Percentiles rank a stretch among this genome's conserved stretches.
Conservation (phyloP, 2,888 invertebrate genomes). For the Tenthredo livida region DNA sequence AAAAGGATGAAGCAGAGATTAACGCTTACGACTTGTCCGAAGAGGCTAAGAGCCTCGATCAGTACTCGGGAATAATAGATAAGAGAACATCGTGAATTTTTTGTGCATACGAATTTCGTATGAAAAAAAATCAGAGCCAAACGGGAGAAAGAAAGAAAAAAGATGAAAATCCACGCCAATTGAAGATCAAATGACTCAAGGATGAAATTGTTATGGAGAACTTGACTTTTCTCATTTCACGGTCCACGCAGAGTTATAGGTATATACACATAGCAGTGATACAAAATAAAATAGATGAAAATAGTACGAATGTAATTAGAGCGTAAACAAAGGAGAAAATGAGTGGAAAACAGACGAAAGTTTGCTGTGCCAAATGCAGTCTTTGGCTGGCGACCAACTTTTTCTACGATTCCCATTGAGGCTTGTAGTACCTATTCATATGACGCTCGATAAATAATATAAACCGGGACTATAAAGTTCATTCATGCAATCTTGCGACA, state of each 20-base stretch:
- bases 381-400: constrained; percentile 18
- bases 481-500: constrained; percentile 31
- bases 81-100: not conserved
- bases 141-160: not conserved
- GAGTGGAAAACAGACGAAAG: constrained; percentile 41
- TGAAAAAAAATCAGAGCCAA: not conserved
- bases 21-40: constrained; percentile 28
- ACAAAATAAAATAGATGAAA: not conserved
- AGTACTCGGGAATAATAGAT: not conserved
- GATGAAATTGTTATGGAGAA: not conserved
- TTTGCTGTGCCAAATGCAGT: constrained; percentile 23
- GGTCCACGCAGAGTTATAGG: not conserved
- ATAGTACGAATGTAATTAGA: constrained; percentile 20
- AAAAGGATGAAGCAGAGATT: constrained; percentile 32
- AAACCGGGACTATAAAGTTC: constrained; percentile 1
- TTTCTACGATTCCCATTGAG: not conserved
- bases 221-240: not conserved
- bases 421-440: not conserved
- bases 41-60: not conserved
- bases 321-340: constrained; percentile 43
- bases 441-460: not conserved
- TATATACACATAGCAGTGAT: not conserved
- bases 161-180: not conserved
- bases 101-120: not conserved
- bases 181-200: not conserved